Evolutionary conservation across 2,113 vertebrate species (phyloP), one percentile per base, ranked within the genome.

Genomic region (Platichthys stellatus): DNA sequence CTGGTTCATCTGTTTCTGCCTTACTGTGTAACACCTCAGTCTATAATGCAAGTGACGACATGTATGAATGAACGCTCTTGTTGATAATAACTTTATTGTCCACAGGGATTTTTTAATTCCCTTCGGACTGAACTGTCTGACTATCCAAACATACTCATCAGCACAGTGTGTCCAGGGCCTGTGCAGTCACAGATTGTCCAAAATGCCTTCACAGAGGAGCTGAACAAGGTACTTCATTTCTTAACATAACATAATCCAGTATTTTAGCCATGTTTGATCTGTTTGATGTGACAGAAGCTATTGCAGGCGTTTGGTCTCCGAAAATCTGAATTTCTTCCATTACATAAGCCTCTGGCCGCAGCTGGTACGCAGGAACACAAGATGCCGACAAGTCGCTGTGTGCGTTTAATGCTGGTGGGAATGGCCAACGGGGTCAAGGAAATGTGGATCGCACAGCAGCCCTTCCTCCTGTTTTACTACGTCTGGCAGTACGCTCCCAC

Each of bases 401-500:
- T 81, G 14, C 91, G 38, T 5, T 95, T 99, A 58, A 98, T 96
- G n/a, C 87, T 99, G 83, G 93, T 97, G 67, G 94, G 95, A 82
- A 76, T 93, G 12, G 94, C 94, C 78, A 98, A 99, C 0, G 87
- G 93, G 24, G 80, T 97, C 81, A 95, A 97, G 87, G 98, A 99
- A 89, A 96, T 96, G 66, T 99, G 98, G 97, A 93, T 99, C 3
- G 84, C 95, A 0, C 92, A 97, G 54, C 95, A 99, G 0, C 97
- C 97, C 9, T 96, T 95, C 71, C 91, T 98, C 85, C 64, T 93
- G 0, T 47, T 95, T 2, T 88, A 86, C 81, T 99, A 99, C 85
- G 10, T 93, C 45, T 97, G 97, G 96, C 97, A 99, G 86, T 99
- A 99, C 0, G 65, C 92, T 0, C 98, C 97, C 38, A 97, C 97